phyloP scores from a whole-genome alignment of 2,113 vertebrate genomes.

The Hystrix brachyura region DNA sequence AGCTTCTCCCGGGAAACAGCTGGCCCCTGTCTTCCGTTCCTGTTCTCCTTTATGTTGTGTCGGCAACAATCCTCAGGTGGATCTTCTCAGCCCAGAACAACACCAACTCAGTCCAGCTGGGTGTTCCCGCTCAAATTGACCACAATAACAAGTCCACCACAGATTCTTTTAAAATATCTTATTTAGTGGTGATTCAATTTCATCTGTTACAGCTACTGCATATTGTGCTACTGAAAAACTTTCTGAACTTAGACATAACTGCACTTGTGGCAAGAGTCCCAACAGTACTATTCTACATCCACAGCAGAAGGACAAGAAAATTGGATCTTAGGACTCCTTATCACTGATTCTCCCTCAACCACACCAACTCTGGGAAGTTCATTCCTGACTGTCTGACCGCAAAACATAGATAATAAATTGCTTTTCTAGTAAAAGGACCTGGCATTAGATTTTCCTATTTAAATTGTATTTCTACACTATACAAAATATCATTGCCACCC shows the following conservation, averaged over 20 bases:
- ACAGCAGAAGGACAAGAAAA: background rate
- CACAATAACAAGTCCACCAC: too few relatives aligned
- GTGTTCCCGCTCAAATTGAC: too few relatives aligned
- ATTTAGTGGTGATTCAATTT: background rate
- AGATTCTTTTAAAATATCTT: background rate
- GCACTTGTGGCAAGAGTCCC: background rate
- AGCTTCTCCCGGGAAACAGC: too few relatives aligned
- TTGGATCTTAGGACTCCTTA: background rate
- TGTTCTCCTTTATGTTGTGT: too few relatives aligned
- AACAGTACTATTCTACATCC: background rate
- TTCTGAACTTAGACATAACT: background rate
- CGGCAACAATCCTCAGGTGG: too few relatives aligned
- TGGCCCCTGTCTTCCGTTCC: too few relatives aligned
- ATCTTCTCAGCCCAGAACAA: too few relatives aligned
- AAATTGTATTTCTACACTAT: background rate
- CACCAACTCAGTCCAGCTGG: too few relatives aligned
- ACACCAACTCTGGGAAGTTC: background rate
- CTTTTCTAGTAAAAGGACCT: slow-evolving; percentile 2
- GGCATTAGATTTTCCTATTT: background rate
- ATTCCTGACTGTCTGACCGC: slow-evolving; percentile 3
- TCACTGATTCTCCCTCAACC: background rate
- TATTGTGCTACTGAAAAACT: background rate
- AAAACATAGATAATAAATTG: background rate
- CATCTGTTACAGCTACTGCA: background rate
- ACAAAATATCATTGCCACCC: background rate